These are phyloP conservation scores for Suncus etruscus DNA, from an alignment of 2,113 vertebrate species.

Conservation along the genomic window DNA sequence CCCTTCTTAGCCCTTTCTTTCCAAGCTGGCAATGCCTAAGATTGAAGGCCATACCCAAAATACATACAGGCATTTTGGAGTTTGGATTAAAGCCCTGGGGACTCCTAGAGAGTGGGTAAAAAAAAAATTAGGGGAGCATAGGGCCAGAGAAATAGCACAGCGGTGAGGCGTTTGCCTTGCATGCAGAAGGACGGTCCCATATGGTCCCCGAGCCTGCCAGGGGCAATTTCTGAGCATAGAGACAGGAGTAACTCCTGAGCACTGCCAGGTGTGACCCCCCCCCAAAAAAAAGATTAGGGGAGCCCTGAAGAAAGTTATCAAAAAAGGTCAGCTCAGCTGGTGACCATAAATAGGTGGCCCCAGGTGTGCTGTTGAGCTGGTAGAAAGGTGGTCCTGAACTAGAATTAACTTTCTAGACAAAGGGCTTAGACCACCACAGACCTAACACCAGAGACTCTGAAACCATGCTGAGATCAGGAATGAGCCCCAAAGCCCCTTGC, in stretches of 20 bases:
- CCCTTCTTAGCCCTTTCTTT: not conserved
- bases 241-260: not conserved
- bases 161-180: too few relatives aligned
- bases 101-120: not conserved
- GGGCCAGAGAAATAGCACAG: too few relatives aligned
- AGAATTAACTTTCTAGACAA: not conserved
- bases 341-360: conserved; percentile 12
- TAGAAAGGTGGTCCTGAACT: not conserved
- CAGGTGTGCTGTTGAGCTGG: not conserved
- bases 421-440: not conserved
- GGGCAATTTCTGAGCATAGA: not conserved
- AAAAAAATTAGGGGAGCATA: too few relatives aligned
- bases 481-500: not conserved
- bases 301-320: not conserved
- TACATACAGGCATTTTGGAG: not conserved
- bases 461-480: conserved; percentile 2
- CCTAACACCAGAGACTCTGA: not conserved
- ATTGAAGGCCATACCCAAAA: not conserved
- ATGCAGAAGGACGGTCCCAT: too few relatives aligned
- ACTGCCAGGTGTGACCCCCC: too few relatives aligned
- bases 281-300: not conserved
- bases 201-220: too few relatives aligned
- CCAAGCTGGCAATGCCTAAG: not conserved
- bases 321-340: not conserved
- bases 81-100: not conserved